Evolutionary conservation across 2,797 vertebrate species (phyloP).

Genomic region (Epinephelus awoara): DNA sequence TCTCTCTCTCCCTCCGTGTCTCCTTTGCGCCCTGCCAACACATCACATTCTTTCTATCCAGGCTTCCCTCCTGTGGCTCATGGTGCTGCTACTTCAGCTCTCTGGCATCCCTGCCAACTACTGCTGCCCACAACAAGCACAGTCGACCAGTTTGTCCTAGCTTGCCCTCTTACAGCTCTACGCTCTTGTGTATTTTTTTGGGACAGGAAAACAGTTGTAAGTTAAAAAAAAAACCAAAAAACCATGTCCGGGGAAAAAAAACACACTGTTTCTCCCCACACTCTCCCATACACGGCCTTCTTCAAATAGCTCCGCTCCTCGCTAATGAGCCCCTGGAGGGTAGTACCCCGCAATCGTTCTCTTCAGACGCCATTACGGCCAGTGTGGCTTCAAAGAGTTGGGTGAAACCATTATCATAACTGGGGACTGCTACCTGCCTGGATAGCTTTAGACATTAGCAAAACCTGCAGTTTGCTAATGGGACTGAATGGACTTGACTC

Average conservation of each 20-base stretch:
- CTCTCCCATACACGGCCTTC: slow-evolving; percentile 50
- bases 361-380: slow-evolving; percentile 76
- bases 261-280: slow-evolving; percentile 19
- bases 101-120: slow-evolving; percentile 45
- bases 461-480: slow-evolving; percentile 70
- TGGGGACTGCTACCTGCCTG: slow-evolving; percentile 74
- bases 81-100: slow-evolving; percentile 60
- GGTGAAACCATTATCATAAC: slow-evolving; percentile 69
- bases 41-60: slow-evolving; percentile 54
- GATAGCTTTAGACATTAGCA: slow-evolving; percentile 64
- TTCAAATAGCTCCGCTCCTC: slow-evolving; percentile 72
- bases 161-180: slow-evolving; percentile 44
- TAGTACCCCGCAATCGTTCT: slow-evolving; percentile 71
- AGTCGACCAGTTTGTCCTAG: slow-evolving; percentile 57
- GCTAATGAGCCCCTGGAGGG: slow-evolving; percentile 82
- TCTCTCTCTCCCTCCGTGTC: slow-evolving; percentile 13
- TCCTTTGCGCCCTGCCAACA: slow-evolving; percentile 57
- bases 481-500: slow-evolving; percentile 62
- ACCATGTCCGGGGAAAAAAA: slow-evolving; percentile 12
- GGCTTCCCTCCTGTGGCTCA: slow-evolving; percentile 53
- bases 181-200: slow-evolving; percentile 36
- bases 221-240: neutral
- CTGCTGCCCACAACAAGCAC: slow-evolving; percentile 51
- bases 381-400: slow-evolving; percentile 76
- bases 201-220: slow-evolving; percentile 29